Base-by-base conservation (phyloP, 2,888 invertebrate species). In the Gymnocheta viridis region DNA sequence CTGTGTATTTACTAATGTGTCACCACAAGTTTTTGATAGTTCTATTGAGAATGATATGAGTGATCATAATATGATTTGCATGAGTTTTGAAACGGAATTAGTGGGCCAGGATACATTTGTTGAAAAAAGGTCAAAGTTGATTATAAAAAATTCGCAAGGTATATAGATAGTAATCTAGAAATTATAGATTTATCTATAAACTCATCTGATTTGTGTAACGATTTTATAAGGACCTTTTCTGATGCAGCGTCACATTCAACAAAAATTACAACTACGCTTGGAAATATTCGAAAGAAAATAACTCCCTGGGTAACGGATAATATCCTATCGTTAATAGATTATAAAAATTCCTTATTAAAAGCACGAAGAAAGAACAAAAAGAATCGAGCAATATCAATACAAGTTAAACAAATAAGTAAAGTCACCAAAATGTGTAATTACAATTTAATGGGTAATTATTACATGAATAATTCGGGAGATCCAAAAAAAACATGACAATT, bases 251-350 rank as follows among this genome's bases (percentile, higher is more conserved):
- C 12, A 1, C 9, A 56, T 27, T 14, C 14, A 10, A 58, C 58
- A 0, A 44, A 58, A 19, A 44, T 22, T 14, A 32, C 7, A 29
- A 47, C 41, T 6, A 72, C 54, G 29, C 2, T 17, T 22, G 1
- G n/a, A n/a, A 9, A 27, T 41, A 27, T n/a, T 9, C 67, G 32
- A 2, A 67, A 9, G 5, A 47, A 17, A 19, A 2, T 47, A 29
- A 49, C 66, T 2, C 51, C 51, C 0, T 67, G 67, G 51, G 12
- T 67, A 35, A 51, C 54, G 19, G 56, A 72, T 32, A 58, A 19
- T 2, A 22, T 72, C n/a, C 3, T 56, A 17, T 14, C 12, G 1
- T 9, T 44, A 29, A 41, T 44, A 1, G 1, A n/a, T 9, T 17
- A 17, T 27, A 54, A 54, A 14, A 10, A 56, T 2, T 1, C 5